Evolutionary conservation across 2,797 vertebrate species (phyloP).

Genomic region (Galagoides demidoff): DNA sequence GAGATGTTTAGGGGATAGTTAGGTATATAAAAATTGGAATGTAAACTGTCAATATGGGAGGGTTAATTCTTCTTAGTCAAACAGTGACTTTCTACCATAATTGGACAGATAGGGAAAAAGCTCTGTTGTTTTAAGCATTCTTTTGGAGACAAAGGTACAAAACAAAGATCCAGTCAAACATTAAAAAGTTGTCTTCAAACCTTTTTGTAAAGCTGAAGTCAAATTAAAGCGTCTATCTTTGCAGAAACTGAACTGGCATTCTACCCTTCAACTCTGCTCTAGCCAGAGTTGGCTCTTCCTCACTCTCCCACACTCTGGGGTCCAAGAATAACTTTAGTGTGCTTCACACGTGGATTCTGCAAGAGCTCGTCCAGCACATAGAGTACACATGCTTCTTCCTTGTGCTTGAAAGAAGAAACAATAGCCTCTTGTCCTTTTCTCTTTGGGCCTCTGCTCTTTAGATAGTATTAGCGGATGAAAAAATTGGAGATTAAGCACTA

Average conservation of each 20-base stretch:
- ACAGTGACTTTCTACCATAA: neutral
- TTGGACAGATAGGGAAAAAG: neutral
- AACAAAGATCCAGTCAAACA: conserved; percentile 12
- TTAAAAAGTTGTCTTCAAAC: neutral
- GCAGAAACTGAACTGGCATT: conserved; percentile 18
- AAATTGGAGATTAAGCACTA: neutral
- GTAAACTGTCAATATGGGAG: neutral
- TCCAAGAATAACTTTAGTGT: neutral
- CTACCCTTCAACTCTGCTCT: neutral
- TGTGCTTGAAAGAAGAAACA: conserved; percentile 2
- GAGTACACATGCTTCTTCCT: neutral
- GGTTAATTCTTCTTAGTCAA: neutral
- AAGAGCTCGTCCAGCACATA: neutral
- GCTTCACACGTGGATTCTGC: neutral
- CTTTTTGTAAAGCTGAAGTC: conserved; percentile 23
- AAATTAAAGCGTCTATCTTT: conserved; percentile 28
- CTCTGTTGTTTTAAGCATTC: neutral
- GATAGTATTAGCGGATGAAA: neutral
- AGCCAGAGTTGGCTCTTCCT: neutral
- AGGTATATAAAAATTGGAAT: conserved; percentile 31
- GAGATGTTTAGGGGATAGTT: neutral
- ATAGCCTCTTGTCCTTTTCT: conserved; percentile 43
- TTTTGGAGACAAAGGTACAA: conserved; percentile 49
- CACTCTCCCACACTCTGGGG: neutral
- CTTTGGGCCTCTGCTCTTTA: conserved; percentile 60